Base-by-base conservation (phyloP, 2,113 vertebrate genomes). In the Apteryx mantelli region DNA sequence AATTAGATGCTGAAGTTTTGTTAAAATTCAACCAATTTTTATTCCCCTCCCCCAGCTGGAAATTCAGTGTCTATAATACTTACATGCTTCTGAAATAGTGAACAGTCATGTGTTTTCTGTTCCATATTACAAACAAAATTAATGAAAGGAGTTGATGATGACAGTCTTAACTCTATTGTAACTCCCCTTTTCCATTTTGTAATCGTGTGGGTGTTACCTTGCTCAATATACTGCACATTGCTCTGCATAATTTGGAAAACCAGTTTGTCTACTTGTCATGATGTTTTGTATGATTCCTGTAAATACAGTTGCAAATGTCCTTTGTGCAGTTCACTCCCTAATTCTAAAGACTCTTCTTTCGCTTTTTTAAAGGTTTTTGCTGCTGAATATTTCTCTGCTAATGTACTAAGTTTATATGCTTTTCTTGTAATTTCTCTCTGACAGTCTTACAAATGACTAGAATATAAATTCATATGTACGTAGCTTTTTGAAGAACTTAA, bases 111-210 rank as follows among this genome's bases (percentile, higher is more conserved):
- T 77, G 86, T 71, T 92, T 94, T 73, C 64, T n/a, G 44, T 77
- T 75, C 71, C 88, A 61, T 44, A 9, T 42, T 58, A 53, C 77
- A 87, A 88, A 74, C 88, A 34, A 86, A 53, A 36, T 75, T 56
- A 78, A 64, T 36, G 55, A 36, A 32, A 93, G 82, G 71, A 95
- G 86, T 42, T 73, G 88, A 86, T 94, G 91, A 91, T 94, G 74
- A 63, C 68, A 65, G 88, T 65, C 76, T 80, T 78, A 28, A 84
- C 71, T 71, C 65, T 17, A 18, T 86, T 77, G 81, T 6, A 0
- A 68, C 89, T 68, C 84, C 64, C 60, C 44, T 94, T 90, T 94
- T 86, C 95, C 96, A 75, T 68, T 79, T 64, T 86, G 76, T 93
- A 91, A 96, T 69, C 60, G 8, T 22, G 26, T 70, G 86, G 93